These are phyloP conservation scores for Chelmon rostratus DNA, from an alignment of 2,797 vertebrate genomes.

Conservation along the genomic window DNA sequence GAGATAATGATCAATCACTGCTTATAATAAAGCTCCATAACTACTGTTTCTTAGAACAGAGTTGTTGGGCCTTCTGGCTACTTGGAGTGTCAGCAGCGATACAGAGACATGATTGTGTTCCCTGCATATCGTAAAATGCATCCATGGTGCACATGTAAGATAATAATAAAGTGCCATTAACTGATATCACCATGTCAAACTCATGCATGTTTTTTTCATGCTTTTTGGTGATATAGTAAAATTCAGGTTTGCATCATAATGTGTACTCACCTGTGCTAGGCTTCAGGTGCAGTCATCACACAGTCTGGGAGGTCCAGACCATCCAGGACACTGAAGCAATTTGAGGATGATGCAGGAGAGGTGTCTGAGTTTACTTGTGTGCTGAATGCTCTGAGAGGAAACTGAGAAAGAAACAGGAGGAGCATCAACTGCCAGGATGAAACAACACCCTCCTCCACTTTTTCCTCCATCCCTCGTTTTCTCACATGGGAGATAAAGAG, in stretches of 20 bases:
- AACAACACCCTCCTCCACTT: conserved; percentile 14
- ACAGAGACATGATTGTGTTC: neutral
- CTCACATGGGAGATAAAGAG: neutral
- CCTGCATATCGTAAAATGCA: neutral
- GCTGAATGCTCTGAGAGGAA: neutral
- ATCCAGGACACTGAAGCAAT: neutral
- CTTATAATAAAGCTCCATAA: neutral
- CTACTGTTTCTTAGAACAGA: neutral
- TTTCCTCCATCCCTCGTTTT: neutral
- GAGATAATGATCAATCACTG: neutral
- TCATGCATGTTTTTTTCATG: neutral
- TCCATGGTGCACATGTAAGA: neutral
- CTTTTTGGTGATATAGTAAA: neutral
- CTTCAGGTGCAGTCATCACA: conserved; percentile 31
- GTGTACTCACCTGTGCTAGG: conserved; percentile 38
- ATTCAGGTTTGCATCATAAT: neutral
- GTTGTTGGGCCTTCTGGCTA: no score
- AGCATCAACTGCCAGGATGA: neutral
- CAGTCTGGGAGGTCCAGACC: neutral
- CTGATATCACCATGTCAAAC: neutral
- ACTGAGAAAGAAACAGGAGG: conserved; percentile 5
- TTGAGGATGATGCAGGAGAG: neutral
- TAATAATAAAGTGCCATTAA: neutral
- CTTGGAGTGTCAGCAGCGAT: no score
- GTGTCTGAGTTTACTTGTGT: neutral